A percentile compares a stretch with the other conserved stretches of the same genome.
phyloP scores from a whole-genome alignment of 2,113 vertebrate species.

The Chiloscyllium plagiosum region DNA sequence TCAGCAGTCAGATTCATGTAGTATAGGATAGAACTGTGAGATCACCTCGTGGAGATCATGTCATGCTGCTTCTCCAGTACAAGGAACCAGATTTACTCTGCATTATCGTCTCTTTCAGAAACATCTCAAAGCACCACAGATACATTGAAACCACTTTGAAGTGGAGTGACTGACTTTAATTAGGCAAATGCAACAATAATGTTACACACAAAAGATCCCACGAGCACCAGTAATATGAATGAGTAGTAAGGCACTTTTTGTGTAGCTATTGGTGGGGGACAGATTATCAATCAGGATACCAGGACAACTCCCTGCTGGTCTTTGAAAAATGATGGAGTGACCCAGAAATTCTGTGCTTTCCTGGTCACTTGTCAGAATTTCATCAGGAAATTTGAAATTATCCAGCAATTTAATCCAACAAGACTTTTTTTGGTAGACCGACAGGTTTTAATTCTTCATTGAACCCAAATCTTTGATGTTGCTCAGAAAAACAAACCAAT shows the following conservation, averaged over 20 bases:
- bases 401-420: too few relatives aligned
- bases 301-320: neutral
- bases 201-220: neutral
- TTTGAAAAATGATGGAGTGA: neutral
- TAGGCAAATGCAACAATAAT: neutral
- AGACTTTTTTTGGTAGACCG: too few relatives aligned
- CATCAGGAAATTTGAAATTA: neutral
- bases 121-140: neutral
- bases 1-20: conserved; percentile 3
- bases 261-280: neutral
- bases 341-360: neutral
- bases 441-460: neutral
- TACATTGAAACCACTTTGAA: neutral
- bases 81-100: neutral
- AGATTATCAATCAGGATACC: neutral
- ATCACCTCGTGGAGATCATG: neutral
- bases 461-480: neutral
- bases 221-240: neutral
- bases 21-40: neutral
- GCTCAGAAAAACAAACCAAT: neutral
- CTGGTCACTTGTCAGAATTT: neutral
- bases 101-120: neutral
- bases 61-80: neutral
- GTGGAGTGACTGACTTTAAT: neutral
- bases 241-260: neutral